Base-by-base conservation (phyloP, 2,113 vertebrate species). In the Onychostruthus taczanowskii region DNA sequence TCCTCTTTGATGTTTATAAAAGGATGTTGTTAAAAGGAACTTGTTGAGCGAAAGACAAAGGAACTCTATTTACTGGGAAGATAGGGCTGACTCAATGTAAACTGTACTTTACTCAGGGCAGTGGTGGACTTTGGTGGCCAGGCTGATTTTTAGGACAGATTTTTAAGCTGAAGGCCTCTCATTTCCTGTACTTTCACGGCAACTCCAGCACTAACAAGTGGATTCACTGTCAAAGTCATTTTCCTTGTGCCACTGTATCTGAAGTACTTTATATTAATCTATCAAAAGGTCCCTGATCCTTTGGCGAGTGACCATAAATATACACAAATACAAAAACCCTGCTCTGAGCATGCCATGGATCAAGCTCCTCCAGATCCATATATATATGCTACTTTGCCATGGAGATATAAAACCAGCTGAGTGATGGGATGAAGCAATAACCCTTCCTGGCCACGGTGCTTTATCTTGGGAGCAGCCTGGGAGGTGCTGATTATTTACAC, bases 1-100 rank as follows among this genome's bases (percentile, higher is more conserved):
- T 86, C 47, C 91, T 59, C 97, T 98, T 96, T 97, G 96, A 97
- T 96, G 96, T 94, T 85, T 80, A 61, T 70, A 91, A 96, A 93
- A 73, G 81, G 90, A 79, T 79, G 88, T 76, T 69, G 53, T 93
- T 92, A 66, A 79, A 95, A 97, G 95, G 93, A 92, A 69, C 52
- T 83, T 68, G 70, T 62, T 69, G 89, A 82, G 74, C 13, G 43
- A 95, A 94, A 95, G 79, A 59, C 50, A 74, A 70, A 69, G 80
- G 14, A 9, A 0, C 8, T 79, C n/a, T 62, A 15, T 78, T 95
- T 96, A 19, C 46, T 58, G 67, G 62, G 76, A 75, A 82, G 87
- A 76, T 26, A 81, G 59, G 87, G 63, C 53, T 85, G 56, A 11
- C 52, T 95, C 84, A 8, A 28, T 59, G 41, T 7, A 90, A 37